A percentile compares a stretch with the other conserved stretches of the same genome.
These are phyloP conservation scores for Nesogale talazaci DNA, from an alignment of 2,113 vertebrate species.

Conservation along the genomic window DNA sequence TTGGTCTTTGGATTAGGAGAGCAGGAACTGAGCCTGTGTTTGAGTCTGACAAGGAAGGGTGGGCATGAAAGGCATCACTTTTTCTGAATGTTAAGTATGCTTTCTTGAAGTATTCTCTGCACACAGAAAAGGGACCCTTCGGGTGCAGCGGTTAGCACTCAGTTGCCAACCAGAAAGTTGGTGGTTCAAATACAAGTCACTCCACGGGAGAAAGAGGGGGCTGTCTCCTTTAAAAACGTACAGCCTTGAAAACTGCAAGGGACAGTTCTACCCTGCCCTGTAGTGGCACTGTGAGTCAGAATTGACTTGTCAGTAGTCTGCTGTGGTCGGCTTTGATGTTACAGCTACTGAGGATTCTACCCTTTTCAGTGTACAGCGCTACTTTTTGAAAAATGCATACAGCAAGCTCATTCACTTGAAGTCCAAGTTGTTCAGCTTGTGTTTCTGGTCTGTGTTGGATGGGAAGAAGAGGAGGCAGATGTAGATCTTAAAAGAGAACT, in stretches of 20 bases:
- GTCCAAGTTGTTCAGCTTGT: neutral
- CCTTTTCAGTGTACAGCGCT: neutral
- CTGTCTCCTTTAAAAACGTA: neutral
- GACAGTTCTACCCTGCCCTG: neutral
- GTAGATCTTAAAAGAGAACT: neutral
- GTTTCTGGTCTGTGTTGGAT: neutral
- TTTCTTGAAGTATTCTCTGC: neutral
- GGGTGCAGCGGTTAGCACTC: neutral
- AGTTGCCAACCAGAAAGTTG: neutral
- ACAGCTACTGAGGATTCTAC: neutral
- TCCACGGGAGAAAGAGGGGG: neutral
- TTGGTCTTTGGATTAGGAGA: neutral
- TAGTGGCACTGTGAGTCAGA: neutral
- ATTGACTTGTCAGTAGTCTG: neutral
- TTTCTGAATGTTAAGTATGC: neutral
- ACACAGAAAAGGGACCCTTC: neutral
- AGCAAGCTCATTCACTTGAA: neutral
- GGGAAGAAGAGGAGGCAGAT: neutral
- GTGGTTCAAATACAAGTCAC: neutral
- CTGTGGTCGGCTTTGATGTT: neutral
- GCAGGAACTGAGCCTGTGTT: neutral
- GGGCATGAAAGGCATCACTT: neutral
- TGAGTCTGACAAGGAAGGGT: neutral
- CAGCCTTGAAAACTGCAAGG: neutral
- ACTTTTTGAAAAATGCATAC: neutral